Base-by-base conservation (phyloP, 1,140 invertebrate species). In the Sitophilus oryzae region DNA sequence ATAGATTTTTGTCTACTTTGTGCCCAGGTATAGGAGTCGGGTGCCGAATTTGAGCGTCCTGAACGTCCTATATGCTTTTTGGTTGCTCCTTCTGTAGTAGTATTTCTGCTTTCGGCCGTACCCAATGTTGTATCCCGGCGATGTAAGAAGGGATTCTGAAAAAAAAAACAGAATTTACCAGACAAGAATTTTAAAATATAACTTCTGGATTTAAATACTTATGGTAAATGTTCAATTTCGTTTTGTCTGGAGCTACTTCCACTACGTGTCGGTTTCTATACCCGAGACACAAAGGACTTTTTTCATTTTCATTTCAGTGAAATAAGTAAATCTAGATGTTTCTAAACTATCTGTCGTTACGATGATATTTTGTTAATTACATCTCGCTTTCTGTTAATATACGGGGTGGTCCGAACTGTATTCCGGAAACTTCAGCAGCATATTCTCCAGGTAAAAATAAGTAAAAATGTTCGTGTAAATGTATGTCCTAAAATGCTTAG, bases 11-110 rank as follows among this genome's bases (percentile, higher is more conserved):
- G 75, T 63, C 64, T 69, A 20, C 71, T 67, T 10, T 65, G 59
- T 3, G 62, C 41, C 72, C 78, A 79, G 52, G 81, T 74, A 66
- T 83, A 87, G n/a, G 81, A 80, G 36, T 81, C 82, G n/a, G 85
- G 85, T 16, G 85, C 85, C 9, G 85, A 87, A 66, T 85, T 83
- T 23, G 85, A 86, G 45, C 84, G 73, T 14, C 82, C 82, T n/a
- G 79, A 74, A 50, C 74, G 70, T 40, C 67, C 66, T 6, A 71
- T 64, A 46, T 68, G 66, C 43, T 64, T 60, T 38, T 59, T 59
- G 11, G 46, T 37, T 0, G 36, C 41, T 16, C 9, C 11, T 9
- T 44, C 19, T 9, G 38, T 15, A 2, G 53, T 6, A 6, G 49
- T 60, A 10, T 51, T 42, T 35, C 48, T 37, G 6, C 59, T 61